These are phyloP conservation scores for Hydrotaea diabolus DNA, from an alignment of 2,888 invertebrate species.

Conservation along the genomic window DNA sequence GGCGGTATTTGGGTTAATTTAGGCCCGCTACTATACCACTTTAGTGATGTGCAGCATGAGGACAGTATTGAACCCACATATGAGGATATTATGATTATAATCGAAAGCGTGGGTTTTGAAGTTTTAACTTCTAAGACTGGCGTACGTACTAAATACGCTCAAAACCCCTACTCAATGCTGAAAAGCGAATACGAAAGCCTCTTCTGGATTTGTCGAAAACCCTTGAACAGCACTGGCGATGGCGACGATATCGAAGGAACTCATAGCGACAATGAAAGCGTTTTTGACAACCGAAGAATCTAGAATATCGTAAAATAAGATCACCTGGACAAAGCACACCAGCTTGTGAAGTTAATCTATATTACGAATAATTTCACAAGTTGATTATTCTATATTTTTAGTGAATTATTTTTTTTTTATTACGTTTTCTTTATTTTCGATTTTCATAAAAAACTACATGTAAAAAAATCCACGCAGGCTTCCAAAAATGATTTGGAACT, in stretches of 20 bases:
- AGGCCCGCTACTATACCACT: conserved; percentile 95
- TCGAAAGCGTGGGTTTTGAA: conserved; percentile 90
- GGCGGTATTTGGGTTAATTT: conserved; percentile 95
- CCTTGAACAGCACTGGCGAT: conserved; percentile 74
- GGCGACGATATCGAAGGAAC: conserved; percentile 20
- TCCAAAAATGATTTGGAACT: conserved; percentile 45
- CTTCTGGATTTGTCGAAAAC: conserved; percentile 94
- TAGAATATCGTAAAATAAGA: neutral
- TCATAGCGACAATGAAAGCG: conserved; percentile 28
- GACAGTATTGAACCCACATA: conserved; percentile 96
- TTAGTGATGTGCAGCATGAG: conserved; percentile 92
- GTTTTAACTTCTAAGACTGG: conserved; percentile 87
- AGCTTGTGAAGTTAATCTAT: conserved; percentile 12
- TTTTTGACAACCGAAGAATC: neutral
- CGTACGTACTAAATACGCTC: conserved; percentile 93
- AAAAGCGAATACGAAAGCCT: conserved; percentile 95
- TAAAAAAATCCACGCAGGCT: conserved; percentile 11
- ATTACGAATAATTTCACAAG: too few species aligned
- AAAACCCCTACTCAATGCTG: conserved; percentile 95
- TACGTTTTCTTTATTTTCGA: neutral
- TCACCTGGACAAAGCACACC: conserved; percentile 26
- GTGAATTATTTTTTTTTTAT: conserved; percentile 23
- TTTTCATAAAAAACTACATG: conserved; percentile 9
- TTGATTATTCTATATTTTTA: conserved; percentile 5
- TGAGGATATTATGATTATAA: conserved; percentile 89